Base-by-base conservation (phyloP, 2,113 vertebrate species). In the Dipodomys stephensi region DNA sequence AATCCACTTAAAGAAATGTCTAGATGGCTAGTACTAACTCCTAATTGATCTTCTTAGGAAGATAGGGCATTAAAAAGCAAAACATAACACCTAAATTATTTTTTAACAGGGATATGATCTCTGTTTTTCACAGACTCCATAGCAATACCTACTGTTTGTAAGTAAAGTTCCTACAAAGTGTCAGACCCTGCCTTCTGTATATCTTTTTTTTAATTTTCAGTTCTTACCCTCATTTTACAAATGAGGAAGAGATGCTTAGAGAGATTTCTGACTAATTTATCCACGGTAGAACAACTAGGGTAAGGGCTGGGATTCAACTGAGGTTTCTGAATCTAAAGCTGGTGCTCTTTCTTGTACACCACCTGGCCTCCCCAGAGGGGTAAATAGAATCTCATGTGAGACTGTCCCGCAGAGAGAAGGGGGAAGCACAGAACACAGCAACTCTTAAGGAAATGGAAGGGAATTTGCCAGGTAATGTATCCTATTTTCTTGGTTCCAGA, bases 1-100 rank as follows among this genome's bases (percentile, higher is more conserved):
- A 93, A 65, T 81, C 32, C 32, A 84, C 18, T 77, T 85, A 68
- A 39, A 83, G n/a, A 87, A 64, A 53, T 84, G 18, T 62, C 87
- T 71, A 39, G 53, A 60, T 78, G 35, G 80, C 62, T 82, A 76
- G 32, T 35, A 19, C 64, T 87, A 73, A 69, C 32, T 71, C 44
- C 49, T 74, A 64, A 22, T 35, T 46, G 82, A 53, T 65, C 68
- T 35, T 64, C n/a, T 64, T 20, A 69, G 77, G 68, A 67, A 74
- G 49, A 81, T 39, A 65, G 57, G 77, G 11, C 44, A 28, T 69
- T 62, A 87, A 90, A 20, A 65, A 77, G 49, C 10, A 90, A 91
- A 90, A 68, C 53, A 44, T 28, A 46, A 46, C 44, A 25, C 30
- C 23, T 69, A 57, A 1, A 77, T 11, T 46, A 32, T 16, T 11